A percentile compares a stretch with the other conserved stretches of the same genome.
phyloP scores from a whole-genome alignment of 2,888 invertebrate genomes.

The Nemotelus nigrinus region DNA sequence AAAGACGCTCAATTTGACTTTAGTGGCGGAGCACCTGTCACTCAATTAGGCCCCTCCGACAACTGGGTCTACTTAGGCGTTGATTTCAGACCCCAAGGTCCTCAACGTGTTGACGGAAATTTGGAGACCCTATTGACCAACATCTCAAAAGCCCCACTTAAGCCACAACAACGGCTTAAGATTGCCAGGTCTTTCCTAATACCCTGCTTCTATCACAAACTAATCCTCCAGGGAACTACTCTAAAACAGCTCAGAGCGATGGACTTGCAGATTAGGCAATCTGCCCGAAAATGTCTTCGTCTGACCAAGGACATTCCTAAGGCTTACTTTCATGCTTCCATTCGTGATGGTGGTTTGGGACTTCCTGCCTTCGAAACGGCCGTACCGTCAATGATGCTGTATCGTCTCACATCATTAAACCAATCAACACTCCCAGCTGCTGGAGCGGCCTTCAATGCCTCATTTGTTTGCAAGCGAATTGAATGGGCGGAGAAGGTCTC shows the following conservation, averaged over 20 bases:
- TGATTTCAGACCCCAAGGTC: neutral
- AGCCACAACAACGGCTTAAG: constrained; percentile 25
- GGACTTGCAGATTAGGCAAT: neutral
- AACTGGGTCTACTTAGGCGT: constrained; percentile 3
- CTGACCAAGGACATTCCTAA: constrained; percentile 19
- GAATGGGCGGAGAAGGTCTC: too few relatives aligned
- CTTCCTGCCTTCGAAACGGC: too few relatives aligned
- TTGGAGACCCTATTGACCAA: neutral
- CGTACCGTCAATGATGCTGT: too few relatives aligned
- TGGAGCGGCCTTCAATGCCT: too few relatives aligned
- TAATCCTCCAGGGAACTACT: neutral
- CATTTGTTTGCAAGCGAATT: too few relatives aligned
- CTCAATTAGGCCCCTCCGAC: neutral
- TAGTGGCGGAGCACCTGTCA: neutral
- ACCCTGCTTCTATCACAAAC: constrained; percentile 12
- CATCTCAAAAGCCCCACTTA: constrained; percentile 17
- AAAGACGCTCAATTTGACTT: neutral
- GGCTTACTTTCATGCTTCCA: too few relatives aligned
- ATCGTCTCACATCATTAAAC: too few relatives aligned
- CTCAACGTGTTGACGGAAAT: neutral
- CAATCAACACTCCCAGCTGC: too few relatives aligned
- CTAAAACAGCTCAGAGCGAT: neutral
- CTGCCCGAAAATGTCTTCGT: constrained; percentile 44
- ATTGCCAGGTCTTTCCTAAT: neutral
- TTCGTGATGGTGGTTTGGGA: too few relatives aligned